These are phyloP conservation scores for Acanthopleura granulata DNA, from an alignment of 2,888 invertebrate species.

Conservation along the genomic window DNA sequence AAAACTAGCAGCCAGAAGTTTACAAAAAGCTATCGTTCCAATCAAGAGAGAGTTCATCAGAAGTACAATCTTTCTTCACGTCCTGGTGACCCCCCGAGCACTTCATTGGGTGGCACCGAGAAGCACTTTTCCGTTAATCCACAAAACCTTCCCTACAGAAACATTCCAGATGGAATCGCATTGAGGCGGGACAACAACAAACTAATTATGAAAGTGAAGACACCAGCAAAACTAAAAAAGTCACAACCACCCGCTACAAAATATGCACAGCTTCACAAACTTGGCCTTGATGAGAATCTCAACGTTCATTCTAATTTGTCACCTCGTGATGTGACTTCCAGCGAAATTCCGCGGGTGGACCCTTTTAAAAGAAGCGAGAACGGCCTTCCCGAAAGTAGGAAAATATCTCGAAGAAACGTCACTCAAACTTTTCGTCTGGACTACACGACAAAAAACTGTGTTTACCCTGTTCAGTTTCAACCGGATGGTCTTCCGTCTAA, in stretches of 20 bases:
- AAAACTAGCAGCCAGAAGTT: not conserved
- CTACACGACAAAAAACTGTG: not conserved
- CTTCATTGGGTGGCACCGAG: not conserved
- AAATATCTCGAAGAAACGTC: not conserved
- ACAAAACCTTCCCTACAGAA: not conserved
- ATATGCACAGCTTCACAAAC: slow-evolving; percentile 11
- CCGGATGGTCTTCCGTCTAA: not conserved
- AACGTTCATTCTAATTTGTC: not conserved
- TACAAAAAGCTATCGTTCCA: not conserved
- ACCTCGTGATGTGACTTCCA: not conserved
- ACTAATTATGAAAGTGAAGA: not conserved
- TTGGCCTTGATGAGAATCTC: not conserved
- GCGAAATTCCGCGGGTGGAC: not conserved
- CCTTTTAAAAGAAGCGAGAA: not conserved
- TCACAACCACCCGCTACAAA: not conserved
- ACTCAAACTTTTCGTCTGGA: not conserved
- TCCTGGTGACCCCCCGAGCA: not conserved
- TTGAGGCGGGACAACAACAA: not conserved
- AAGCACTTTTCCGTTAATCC: not conserved
- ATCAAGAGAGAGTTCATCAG: not conserved
- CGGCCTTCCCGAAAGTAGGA: not conserved
- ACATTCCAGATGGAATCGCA: not conserved
- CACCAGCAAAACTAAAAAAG: not conserved
- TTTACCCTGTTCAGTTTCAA: slow-evolving; percentile 4
- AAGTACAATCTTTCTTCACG: not conserved